A percentile compares a stretch with the other conserved stretches of the same genome.
Evolutionary conservation across 2,888 invertebrate species (phyloP).

Genomic region (Caenorhabditis japonica): DNA sequence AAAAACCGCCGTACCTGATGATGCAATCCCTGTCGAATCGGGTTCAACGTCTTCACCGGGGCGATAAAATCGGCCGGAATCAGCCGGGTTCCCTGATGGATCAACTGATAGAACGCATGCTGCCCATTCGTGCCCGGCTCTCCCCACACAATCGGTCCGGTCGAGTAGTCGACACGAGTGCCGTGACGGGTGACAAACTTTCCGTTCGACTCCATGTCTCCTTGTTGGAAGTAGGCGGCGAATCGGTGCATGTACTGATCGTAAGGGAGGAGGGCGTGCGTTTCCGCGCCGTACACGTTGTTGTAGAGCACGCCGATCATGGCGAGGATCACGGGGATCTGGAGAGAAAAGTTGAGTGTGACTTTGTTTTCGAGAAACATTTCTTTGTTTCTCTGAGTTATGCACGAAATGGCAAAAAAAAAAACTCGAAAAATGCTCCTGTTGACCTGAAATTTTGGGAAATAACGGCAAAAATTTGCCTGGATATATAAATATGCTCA

Average conservation of each 20-base stretch:
- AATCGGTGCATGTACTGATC: constrained; percentile 98
- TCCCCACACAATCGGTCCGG: constrained; percentile 92
- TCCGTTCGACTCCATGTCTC: constrained; percentile 93
- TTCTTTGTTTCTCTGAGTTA: constrained; percentile 8
- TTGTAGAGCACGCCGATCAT: constrained; percentile 90
- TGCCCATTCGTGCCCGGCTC: constrained; percentile 99
- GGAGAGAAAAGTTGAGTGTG: constrained; percentile 22
- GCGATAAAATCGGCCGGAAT: constrained; percentile 98
- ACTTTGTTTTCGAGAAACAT: too few species aligned
- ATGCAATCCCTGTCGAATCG: constrained; percentile 85
- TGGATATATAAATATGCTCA: too few species aligned
- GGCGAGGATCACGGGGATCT: constrained; percentile 94
- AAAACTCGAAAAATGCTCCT: too few species aligned
- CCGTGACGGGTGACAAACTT: constrained; percentile 83
- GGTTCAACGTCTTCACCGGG: constrained; percentile 92
- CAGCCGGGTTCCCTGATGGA: constrained; percentile 82
- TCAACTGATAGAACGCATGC: constrained; percentile 95
- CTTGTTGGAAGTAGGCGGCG: constrained; percentile 98
- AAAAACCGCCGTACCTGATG: constrained; percentile 84
- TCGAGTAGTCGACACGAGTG: constrained; percentile 79
- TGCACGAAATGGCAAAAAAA: too few species aligned
- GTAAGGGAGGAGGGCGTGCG: constrained; percentile 95
- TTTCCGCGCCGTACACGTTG: constrained; percentile 94
- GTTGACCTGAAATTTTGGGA: too few species aligned
- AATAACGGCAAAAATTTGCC: too few species aligned